These are phyloP conservation scores for Andrena marginata DNA, from an alignment of 2,888 invertebrate genomes.

Conservation along the genomic window DNA sequence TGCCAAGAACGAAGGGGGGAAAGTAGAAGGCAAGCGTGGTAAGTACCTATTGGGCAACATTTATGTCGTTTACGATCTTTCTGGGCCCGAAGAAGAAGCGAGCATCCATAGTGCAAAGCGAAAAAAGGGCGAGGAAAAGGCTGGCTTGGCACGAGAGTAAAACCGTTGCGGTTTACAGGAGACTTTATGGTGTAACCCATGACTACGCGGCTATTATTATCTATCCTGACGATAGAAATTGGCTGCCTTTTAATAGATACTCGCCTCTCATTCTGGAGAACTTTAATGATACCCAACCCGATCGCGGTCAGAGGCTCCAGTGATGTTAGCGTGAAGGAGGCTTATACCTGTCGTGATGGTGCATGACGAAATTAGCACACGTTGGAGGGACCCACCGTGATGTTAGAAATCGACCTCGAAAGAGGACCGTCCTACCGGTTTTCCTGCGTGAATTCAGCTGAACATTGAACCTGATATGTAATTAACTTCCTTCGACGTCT, in stretches of 20 bases:
- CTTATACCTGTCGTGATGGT: background rate
- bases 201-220: conserved; percentile 71
- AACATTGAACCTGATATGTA: background rate
- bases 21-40: conserved; percentile 46
- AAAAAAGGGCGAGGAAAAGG: conserved; percentile 8
- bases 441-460: background rate
- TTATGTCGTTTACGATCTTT: conserved; percentile 70
- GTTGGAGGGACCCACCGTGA: background rate
- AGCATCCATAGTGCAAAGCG: conserved; percentile 9
- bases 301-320: conserved; percentile 20
- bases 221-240: conserved; percentile 70
- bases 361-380: conserved; percentile 3
- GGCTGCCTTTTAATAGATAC: conserved; percentile 67
- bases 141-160: conserved; percentile 49
- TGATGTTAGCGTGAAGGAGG: background rate
- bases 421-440: background rate
- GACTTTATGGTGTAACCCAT: conserved; percentile 70
- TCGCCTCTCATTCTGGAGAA: conserved; percentile 21
- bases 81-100: conserved; percentile 47
- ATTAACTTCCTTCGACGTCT: background rate
- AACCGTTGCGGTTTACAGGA: conserved; percentile 70
- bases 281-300: conserved; percentile 52
- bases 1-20: conserved; percentile 23
- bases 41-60: conserved; percentile 61
- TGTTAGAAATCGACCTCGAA: background rate